A percentile compares a stretch with the other conserved stretches of the same genome.
Conservation (phyloP, 2,888 invertebrate species). For the Euzetes globulus region DNA sequence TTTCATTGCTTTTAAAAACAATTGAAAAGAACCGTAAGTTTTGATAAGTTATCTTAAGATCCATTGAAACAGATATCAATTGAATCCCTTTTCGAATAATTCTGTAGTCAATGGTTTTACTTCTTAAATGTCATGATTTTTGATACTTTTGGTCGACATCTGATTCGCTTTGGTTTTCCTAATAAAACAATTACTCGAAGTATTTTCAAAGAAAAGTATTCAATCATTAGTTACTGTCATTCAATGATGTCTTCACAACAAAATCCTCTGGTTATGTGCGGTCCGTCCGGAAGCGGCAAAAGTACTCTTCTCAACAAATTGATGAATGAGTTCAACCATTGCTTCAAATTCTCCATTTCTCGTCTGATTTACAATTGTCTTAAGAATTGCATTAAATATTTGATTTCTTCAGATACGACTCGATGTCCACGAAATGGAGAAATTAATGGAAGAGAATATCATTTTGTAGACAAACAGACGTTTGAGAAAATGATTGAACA, state of each 20-base stretch:
- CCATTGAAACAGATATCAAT: no score
- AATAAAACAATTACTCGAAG: not conserved
- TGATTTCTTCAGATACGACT: slow-evolving; percentile 49
- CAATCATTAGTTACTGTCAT: not conserved
- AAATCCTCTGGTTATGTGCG: slow-evolving; percentile 77
- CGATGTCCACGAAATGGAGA: slow-evolving; percentile 51
- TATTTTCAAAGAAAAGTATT: not conserved
- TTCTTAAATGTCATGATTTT: no score
- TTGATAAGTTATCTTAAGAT: no score
- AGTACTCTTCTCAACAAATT: slow-evolving; percentile 80
- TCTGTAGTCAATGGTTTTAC: no score
- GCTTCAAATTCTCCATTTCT: slow-evolving; percentile 90
- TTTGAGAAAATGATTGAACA: slow-evolving; percentile 67
- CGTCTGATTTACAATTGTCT: slow-evolving; percentile 55
- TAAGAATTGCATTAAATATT: not conserved
- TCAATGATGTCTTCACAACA: not conserved
- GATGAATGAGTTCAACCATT: slow-evolving; percentile 75
- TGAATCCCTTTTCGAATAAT: no score
- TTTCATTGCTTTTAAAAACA: no score
- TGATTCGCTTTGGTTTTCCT: no score
- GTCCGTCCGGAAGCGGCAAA: slow-evolving; percentile 94
- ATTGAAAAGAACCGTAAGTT: no score
- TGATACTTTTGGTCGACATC: no score
- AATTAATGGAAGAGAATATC: slow-evolving; percentile 61
- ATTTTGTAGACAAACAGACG: slow-evolving; percentile 65